Evolutionary conservation across 2,797 vertebrate species (phyloP).

Genomic region (Sphaeramia orbicularis): DNA sequence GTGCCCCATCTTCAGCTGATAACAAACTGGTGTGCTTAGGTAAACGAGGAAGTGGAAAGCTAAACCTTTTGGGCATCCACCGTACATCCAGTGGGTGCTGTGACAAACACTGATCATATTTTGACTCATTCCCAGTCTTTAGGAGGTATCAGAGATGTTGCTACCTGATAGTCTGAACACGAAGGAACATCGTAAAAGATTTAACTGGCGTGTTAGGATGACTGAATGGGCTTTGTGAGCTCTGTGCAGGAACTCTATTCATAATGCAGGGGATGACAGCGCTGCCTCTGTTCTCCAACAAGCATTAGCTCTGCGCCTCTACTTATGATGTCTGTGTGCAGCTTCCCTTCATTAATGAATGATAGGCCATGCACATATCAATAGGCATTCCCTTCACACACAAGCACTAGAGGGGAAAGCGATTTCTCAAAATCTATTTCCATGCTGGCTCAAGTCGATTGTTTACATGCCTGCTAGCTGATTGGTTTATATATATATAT

Average conservation of each 20-base stretch:
- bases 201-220: slow-evolving; percentile 72
- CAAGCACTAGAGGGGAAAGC: slow-evolving; percentile 8
- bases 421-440: slow-evolving; percentile 41
- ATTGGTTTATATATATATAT: slow-evolving; percentile 11
- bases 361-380: slow-evolving; percentile 53
- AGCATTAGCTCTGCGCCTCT: slow-evolving; percentile 61
- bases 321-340: slow-evolving; percentile 62
- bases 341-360: slow-evolving; percentile 72
- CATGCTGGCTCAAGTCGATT: slow-evolving; percentile 1
- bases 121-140: slow-evolving; percentile 38
- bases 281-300: slow-evolving; percentile 63
- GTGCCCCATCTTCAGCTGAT: slow-evolving; percentile 74
- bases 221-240: slow-evolving; percentile 78
- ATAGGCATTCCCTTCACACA: slow-evolving; percentile 30
- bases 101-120: slow-evolving; percentile 9
- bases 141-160: slow-evolving; percentile 45
- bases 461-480: slow-evolving; percentile 20
- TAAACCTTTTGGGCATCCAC: slow-evolving; percentile 7
- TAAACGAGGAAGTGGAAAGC: background rate
- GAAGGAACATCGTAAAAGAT: slow-evolving; percentile 79
- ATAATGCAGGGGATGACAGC: slow-evolving; percentile 83
- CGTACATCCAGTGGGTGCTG: background rate
- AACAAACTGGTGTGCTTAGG: slow-evolving; percentile 44
- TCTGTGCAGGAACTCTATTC: slow-evolving; percentile 74
- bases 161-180: slow-evolving; percentile 74